These are phyloP conservation scores for Tyria jacobaeae DNA, from an alignment of 2,888 invertebrate species.

Conservation along the genomic window DNA sequence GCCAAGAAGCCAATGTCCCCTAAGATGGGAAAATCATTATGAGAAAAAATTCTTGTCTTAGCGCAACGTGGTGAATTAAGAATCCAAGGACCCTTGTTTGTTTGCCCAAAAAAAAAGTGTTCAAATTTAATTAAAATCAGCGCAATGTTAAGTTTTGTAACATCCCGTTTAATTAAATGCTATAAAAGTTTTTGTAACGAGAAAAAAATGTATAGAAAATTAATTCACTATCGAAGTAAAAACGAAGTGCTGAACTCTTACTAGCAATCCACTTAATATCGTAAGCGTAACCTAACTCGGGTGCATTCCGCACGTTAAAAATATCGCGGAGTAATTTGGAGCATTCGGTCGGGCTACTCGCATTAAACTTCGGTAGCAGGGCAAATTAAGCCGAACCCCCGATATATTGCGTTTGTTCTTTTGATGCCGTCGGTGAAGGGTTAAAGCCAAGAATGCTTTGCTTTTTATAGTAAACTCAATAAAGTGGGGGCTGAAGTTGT, in stretches of 20 bases:
- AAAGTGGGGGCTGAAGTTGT: conserved; percentile 59
- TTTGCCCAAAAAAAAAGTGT: conserved; percentile 57
- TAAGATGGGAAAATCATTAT: conserved; percentile 83
- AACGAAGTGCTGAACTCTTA: conserved; percentile 65
- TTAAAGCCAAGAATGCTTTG: conserved; percentile 87
- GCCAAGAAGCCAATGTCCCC: conserved; percentile 86
- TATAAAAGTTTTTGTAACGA: conserved; percentile 15
- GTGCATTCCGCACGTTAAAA: conserved; percentile 84
- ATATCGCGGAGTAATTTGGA: conserved; percentile 85
- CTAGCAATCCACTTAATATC: conserved; percentile 75
- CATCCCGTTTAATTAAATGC: conserved; percentile 38
- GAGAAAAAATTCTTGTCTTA: conserved; percentile 79
- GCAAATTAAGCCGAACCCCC: conserved; percentile 84
- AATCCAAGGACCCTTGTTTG: conserved; percentile 59
- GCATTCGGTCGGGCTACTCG: conserved; percentile 80
- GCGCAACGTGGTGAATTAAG: conserved; percentile 71
- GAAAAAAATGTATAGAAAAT: conserved; percentile 27
- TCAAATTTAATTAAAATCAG: conserved; percentile 52
- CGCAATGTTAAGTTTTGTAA: conserved; percentile 47
- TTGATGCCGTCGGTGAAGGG: conserved; percentile 85
- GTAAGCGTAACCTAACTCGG: conserved; percentile 79
- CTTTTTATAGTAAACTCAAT: conserved; percentile 83
- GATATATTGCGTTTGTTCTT: conserved; percentile 87
- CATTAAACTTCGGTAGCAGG: conserved; percentile 80
- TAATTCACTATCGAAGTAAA: conserved; percentile 52